phyloP scores from a whole-genome alignment of 2,797 vertebrate species.

The Scyliorhinus canicula region DNA sequence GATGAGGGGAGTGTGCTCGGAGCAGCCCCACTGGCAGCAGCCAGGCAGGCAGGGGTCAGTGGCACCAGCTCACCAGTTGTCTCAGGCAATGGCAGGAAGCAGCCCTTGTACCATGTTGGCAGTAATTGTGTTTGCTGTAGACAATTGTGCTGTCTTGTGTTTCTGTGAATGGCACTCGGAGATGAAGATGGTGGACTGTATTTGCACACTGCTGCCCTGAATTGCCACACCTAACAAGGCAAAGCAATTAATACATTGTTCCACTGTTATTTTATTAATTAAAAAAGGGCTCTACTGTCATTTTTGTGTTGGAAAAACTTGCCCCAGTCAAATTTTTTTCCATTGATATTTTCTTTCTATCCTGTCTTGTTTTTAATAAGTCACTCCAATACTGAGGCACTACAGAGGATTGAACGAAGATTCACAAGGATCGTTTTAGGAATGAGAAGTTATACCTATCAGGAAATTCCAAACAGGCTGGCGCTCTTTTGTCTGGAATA shows the following conservation, averaged over 20 bases:
- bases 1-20: constrained; percentile 53
- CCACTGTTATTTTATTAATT: not conserved
- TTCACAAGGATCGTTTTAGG: not conserved
- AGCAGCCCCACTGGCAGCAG: constrained; percentile 45
- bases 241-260: not conserved
- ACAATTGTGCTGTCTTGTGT: constrained; percentile 41
- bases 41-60: constrained; percentile 48
- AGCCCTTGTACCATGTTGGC: constrained; percentile 42
- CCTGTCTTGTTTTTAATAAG: not conserved
- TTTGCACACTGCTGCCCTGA: not conserved
- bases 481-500: not conserved
- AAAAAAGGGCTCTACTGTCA: not conserved
- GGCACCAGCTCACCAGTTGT: constrained; percentile 44
- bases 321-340: not conserved
- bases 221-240: not conserved
- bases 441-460: not conserved
- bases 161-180: constrained; percentile 5
- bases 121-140: constrained; percentile 48
- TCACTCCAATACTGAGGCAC: not conserved
- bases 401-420: not conserved
- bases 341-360: not conserved
- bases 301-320: not conserved
- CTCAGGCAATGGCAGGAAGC: constrained; percentile 42
- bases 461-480: not conserved
- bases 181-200: not conserved